phyloP scores from a whole-genome alignment of 2,797 vertebrate genomes.

The Esox lucius region DNA sequence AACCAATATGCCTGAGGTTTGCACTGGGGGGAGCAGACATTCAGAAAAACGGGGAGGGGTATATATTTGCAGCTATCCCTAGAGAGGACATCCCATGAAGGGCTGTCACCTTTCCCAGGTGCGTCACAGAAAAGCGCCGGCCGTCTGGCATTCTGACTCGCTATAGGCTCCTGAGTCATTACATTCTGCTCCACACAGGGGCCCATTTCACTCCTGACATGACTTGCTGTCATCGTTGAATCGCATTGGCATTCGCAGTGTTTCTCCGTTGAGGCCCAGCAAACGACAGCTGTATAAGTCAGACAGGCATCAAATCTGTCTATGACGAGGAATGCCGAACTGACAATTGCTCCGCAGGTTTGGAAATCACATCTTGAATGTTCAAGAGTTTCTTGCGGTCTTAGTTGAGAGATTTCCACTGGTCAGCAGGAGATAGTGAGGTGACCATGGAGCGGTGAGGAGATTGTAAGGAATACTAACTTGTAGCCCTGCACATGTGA shows the following conservation, averaged over 20 bases:
- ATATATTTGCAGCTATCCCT: conserved; percentile 42
- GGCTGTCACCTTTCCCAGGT: conserved; percentile 57
- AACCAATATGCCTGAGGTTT: conserved; percentile 63
- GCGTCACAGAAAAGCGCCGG: conserved; percentile 60
- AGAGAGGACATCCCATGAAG: conserved; percentile 37
- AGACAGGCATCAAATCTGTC: conserved; percentile 36
- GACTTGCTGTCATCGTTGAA: conserved; percentile 58
- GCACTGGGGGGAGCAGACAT: conserved; percentile 49
- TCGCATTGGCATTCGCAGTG: conserved; percentile 66
- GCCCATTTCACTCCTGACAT: conserved; percentile 62
- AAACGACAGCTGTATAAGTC: conserved; percentile 15
- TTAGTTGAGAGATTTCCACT: conserved; percentile 54
- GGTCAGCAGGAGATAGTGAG: conserved; percentile 43
- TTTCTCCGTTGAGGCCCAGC: conserved; percentile 45
- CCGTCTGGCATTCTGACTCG: conserved; percentile 50
- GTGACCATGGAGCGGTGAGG: conserved; percentile 57
- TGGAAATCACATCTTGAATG: conserved; percentile 33
- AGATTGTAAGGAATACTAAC: conserved; percentile 60
- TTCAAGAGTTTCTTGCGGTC: conserved; percentile 37
- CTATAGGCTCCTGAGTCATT: conserved; percentile 66
- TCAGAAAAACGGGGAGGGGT: conserved; percentile 50
- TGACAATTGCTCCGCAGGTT: conserved; percentile 38
- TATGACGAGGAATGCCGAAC: conserved; percentile 19
- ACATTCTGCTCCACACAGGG: conserved; percentile 57
- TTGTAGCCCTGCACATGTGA: conserved; percentile 59